Evolutionary conservation across 1,140 invertebrate genomes (phyloP).

Genomic region (Theocolax elegans): DNA sequence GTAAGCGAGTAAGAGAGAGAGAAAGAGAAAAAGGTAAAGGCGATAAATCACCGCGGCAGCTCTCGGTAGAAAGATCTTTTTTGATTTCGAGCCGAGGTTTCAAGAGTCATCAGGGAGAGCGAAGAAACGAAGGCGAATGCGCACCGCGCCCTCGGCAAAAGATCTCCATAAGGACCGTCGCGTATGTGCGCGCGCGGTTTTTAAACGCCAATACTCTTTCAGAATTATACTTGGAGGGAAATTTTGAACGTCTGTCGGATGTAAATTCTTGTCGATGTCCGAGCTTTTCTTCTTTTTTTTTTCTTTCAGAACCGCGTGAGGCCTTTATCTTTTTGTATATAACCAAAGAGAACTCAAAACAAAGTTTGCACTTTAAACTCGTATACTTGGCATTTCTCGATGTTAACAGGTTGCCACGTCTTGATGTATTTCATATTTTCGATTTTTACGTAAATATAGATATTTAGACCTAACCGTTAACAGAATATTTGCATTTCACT

Average conservation of each 20-base stretch:
- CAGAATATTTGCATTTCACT: too few relatives aligned
- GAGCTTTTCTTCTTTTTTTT: background rate
- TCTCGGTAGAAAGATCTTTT: conserved; percentile 7
- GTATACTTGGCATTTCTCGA: background rate
- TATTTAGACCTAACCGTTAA: too few relatives aligned
- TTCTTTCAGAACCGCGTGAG: background rate
- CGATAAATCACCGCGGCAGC: conserved; percentile 23
- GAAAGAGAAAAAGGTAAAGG: background rate
- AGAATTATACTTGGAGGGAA: too few relatives aligned
- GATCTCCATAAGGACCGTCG: too few relatives aligned
- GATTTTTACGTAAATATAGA: too few relatives aligned
- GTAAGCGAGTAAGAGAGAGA: too few relatives aligned
- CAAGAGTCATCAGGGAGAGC: conserved; percentile 14
- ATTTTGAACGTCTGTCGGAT: conserved; percentile 28
- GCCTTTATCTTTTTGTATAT: background rate
- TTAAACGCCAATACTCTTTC: too few relatives aligned
- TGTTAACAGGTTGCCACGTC: too few relatives aligned
- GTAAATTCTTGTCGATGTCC: conserved; percentile 28
- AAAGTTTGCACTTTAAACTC: background rate
- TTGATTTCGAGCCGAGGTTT: conserved; percentile 20
- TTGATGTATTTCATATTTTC: too few relatives aligned
- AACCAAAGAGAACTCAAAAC: background rate
- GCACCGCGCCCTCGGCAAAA: background rate
- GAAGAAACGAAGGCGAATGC: background rate
- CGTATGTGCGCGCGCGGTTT: too few relatives aligned